A percentile compares a stretch with the other conserved stretches of the same genome.
Conservation (phyloP, 2,797 vertebrate species). For the Gymnothorax reevesii region DNA sequence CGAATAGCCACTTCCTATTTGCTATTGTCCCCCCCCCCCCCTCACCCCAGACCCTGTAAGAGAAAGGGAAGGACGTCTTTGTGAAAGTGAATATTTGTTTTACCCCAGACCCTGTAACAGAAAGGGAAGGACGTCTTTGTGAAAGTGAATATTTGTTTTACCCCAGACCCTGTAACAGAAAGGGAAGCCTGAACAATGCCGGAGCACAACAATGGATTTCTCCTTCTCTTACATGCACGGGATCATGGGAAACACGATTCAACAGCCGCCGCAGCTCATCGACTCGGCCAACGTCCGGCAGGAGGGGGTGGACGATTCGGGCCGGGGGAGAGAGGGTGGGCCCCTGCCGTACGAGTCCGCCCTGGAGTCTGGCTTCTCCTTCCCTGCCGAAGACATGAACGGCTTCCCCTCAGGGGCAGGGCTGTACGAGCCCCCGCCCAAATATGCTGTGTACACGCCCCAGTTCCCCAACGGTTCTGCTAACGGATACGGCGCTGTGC, state of each 20-base stretch:
- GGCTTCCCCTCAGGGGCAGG: constrained; percentile 84
- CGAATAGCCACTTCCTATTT: too few species aligned
- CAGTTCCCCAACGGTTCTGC: constrained; percentile 95
- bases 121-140: too few species aligned
- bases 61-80: too few species aligned
- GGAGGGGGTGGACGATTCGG: constrained; percentile 94
- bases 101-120: too few species aligned
- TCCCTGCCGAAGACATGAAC: constrained; percentile 91
- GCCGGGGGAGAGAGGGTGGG: constrained; percentile 91
- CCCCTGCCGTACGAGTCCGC: constrained; percentile 87
- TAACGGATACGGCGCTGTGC: constrained; percentile 88
- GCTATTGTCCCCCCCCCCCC: too few species aligned
- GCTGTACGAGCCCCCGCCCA: constrained; percentile 88
- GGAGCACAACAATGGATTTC: constrained; percentile 99
- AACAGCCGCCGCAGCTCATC: constrained; percentile 99
- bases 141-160: constrained; percentile 21
- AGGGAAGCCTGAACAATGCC: constrained; percentile 99
- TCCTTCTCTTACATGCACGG: constrained; percentile 99
- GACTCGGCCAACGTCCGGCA: constrained; percentile 99
- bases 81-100: too few species aligned
- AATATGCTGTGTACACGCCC: constrained; percentile 83
- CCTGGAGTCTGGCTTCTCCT: constrained; percentile 92
- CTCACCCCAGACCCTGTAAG: too few species aligned
- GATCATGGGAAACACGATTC: constrained; percentile 99
- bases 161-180: constrained; percentile 97